Percentiles rank a stretch among this genome's conserved stretches.
These are phyloP conservation scores for Urophycis tenuis DNA, from an alignment of 2,797 vertebrate genomes.

Conservation along the genomic window DNA sequence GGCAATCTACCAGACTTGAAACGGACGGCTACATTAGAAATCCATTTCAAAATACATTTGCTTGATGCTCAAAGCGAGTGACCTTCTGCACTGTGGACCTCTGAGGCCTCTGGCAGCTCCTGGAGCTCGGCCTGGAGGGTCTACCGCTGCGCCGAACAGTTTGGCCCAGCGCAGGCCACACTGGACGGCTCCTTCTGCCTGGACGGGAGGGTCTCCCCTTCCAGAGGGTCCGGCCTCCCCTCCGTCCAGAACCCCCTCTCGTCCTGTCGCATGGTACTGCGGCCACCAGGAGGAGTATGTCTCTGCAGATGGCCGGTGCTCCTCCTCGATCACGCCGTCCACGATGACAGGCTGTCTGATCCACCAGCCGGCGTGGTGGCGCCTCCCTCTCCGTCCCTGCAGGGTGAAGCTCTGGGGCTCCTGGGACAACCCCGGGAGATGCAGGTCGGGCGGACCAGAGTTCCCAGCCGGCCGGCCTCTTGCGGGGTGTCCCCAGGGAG, in stretches of 20 bases:
- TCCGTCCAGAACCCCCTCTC: background rate
- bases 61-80: constrained; percentile 8
- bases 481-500: constrained; percentile 24
- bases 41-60: background rate
- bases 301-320: constrained; percentile 62
- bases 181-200: constrained; percentile 39
- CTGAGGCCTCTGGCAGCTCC: constrained; percentile 50
- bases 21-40: background rate
- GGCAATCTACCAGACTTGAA: background rate
- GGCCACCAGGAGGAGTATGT: background rate
- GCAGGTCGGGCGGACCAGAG: constrained; percentile 73
- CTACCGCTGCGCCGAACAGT: constrained; percentile 77
- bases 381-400: constrained; percentile 56
- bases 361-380: constrained; percentile 45
- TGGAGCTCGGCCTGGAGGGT: constrained; percentile 56
- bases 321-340: constrained; percentile 73
- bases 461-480: constrained; percentile 66
- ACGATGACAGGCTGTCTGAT: constrained; percentile 60
- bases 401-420: constrained; percentile 45
- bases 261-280: background rate
- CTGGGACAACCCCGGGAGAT: constrained; percentile 67
- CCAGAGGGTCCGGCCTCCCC: constrained; percentile 10
- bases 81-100: constrained; percentile 31
- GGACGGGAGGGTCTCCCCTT: constrained; percentile 57
- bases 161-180: constrained; percentile 81